Evolutionary conservation across 2,113 vertebrate genomes (phyloP), one percentile per base, ranked within the genome.

Genomic region (Nycticorax nycticorax): DNA sequence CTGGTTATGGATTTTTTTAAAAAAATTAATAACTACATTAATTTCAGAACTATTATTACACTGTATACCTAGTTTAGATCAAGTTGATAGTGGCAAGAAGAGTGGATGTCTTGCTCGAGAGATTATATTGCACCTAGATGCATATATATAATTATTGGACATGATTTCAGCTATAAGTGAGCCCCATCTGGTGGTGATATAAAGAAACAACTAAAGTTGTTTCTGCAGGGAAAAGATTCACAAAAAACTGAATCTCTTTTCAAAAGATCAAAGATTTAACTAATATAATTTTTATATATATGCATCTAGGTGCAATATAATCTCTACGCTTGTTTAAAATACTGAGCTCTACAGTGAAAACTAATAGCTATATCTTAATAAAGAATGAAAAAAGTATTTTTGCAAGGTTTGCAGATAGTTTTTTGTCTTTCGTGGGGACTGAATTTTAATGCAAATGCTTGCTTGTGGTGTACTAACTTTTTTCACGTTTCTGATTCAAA

Each of bases 141-240:
- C 39, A 41, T 41, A 41, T 41, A 41, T 41, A 41, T 41, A 41
- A 41, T 41, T 41, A 41, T 41, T 41, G 39, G 39, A 41, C 39
- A 41, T 48, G 53, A 67, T 69, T 98, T 98, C 75, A 19, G 95
- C 94, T 98, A 91, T 97, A 93, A 97, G 79, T 28, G 97, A 97
- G 97, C 97, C 20, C 98, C 98, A 98, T 97, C 98, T 98, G 97
- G 97, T 98, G 98, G 98, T n/a, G 0, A 28, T 18, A 7, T n/a
- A 30, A 3, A 64, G 95, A 85, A 98, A 97, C 43, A 84, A 37
- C 91, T 57, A 4, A 85, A 68, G 33, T 69, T 83, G n/a, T 45
- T 59, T 41, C 33, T 43, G 23, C 68, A 15, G 24, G 30, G 47
- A n/a, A 43, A 93, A 64, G 30, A 37, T 19, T 30, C 21, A 18